These are phyloP conservation scores for Dolomedes plantarius DNA, from an alignment of 2,888 invertebrate genomes.

Conservation along the genomic window DNA sequence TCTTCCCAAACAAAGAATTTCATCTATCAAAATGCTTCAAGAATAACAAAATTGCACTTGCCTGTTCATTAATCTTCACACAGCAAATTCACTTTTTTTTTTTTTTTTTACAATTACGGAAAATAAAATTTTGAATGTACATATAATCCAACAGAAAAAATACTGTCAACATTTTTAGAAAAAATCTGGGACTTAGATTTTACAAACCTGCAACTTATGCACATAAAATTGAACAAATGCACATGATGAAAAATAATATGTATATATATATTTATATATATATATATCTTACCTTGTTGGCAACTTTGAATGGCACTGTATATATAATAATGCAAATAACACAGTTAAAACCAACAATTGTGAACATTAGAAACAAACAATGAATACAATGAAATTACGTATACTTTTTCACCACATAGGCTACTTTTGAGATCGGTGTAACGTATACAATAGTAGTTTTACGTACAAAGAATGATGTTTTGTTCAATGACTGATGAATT, in stretches of 20 bases:
- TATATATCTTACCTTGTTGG: conserved; percentile 71
- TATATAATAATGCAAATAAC: conserved; percentile 67
- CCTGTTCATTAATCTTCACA: conserved; percentile 67
- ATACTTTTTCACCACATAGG: conserved; percentile 63
- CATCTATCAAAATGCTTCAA: conserved; percentile 28
- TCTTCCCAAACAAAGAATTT: not conserved
- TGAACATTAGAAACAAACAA: conserved; percentile 68
- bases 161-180: conserved; percentile 47
- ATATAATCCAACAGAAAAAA: conserved; percentile 51
- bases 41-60: conserved; percentile 71
- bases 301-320: conserved; percentile 72
- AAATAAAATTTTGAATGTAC: conserved; percentile 48
- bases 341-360: conserved; percentile 62
- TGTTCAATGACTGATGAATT: conserved; percentile 69
- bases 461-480: conserved; percentile 70
- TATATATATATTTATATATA: conserved; percentile 27
- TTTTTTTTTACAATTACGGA: conserved; percentile 47
- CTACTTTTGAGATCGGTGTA: conserved; percentile 67
- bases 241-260: conserved; percentile 54
- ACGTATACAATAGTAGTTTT: conserved; percentile 51
- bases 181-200: conserved; percentile 54
- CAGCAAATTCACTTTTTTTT: conserved; percentile 55
- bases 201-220: conserved; percentile 69
- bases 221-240: conserved; percentile 67
- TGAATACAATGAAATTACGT: conserved; percentile 64